Percentiles rank a stretch among this genome's conserved stretches.
Conservation (phyloP, 2,888 invertebrate genomes). For the Zootermopsis nevadensis region DNA sequence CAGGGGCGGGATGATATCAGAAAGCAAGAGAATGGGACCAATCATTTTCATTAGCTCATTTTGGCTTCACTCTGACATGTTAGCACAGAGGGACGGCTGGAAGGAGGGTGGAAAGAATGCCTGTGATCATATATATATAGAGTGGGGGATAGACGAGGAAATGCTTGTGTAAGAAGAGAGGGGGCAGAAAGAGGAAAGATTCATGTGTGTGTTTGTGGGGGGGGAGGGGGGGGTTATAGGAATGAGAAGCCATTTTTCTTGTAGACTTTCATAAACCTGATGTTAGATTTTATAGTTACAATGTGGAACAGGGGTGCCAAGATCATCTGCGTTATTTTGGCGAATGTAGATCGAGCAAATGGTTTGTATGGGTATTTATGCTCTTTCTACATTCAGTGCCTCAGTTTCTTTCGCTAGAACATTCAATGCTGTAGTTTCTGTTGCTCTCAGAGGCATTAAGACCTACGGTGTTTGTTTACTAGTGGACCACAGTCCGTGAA, state of each 20-base stretch:
- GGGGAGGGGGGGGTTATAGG: slow-evolving; percentile 33
- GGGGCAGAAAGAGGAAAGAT: neutral
- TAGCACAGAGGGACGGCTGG: slow-evolving; percentile 19
- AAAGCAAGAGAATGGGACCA: slow-evolving; percentile 42
- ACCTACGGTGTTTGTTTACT: too few species aligned
- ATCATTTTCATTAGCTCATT: slow-evolving; percentile 51
- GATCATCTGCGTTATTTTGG: too few species aligned
- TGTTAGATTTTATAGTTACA: slow-evolving; percentile 18
- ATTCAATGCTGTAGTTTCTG: too few species aligned
- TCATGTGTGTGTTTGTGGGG: neutral
- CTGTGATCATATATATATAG: slow-evolving; percentile 38
- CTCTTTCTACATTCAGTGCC: too few species aligned
- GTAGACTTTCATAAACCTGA: slow-evolving; percentile 52
- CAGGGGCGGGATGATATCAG: slow-evolving; percentile 34
- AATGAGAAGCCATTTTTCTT: slow-evolving; percentile 53
- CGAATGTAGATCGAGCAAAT: too few species aligned
- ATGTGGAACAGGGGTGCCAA: slow-evolving; percentile 16
- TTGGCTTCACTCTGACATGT: slow-evolving; percentile 45
- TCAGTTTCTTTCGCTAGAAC: too few species aligned
- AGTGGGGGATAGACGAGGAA: neutral
- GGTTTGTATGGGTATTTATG: too few species aligned
- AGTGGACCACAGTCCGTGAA: too few species aligned
- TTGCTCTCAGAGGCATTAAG: too few species aligned
- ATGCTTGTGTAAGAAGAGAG: slow-evolving; percentile 1
- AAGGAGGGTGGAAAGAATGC: slow-evolving; percentile 33